These are phyloP conservation scores for Campoletis raptor DNA, from an alignment of 2,888 invertebrate species.

Conservation along the genomic window DNA sequence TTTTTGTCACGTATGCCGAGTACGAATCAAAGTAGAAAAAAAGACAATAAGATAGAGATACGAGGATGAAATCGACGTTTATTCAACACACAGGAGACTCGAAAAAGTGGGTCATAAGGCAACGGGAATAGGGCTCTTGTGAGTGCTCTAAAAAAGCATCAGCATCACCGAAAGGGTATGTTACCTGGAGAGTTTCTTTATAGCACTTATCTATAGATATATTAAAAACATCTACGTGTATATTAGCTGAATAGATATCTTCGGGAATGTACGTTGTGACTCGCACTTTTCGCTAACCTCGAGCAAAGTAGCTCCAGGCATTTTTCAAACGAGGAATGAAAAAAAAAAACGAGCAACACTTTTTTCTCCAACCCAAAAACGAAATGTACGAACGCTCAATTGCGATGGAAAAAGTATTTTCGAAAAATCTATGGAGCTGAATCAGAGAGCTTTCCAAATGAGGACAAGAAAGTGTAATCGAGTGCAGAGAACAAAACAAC, in stretches of 20 bases:
- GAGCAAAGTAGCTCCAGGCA: not conserved
- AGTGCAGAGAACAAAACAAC: not conserved
- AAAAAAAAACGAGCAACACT: slow-evolving; percentile 23
- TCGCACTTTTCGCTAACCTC: not conserved
- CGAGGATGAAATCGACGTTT: slow-evolving; percentile 41
- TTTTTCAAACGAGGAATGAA: not conserved
- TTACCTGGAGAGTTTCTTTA: slow-evolving; percentile 33
- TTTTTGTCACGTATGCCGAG: not conserved
- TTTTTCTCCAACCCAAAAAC: slow-evolving; percentile 13
- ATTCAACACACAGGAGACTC: slow-evolving; percentile 24
- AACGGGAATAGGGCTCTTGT: slow-evolving; percentile 31
- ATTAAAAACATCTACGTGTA: not conserved
- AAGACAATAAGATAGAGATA: slow-evolving; percentile 35
- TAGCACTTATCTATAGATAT: not conserved
- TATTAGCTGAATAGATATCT: slow-evolving; percentile 7
- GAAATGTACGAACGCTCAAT: not conserved
- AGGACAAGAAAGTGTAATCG: not conserved
- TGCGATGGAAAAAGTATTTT: not conserved
- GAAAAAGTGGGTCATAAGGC: slow-evolving; percentile 65
- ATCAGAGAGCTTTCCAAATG: not conserved
- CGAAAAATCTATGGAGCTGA: not conserved
- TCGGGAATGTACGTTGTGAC: slow-evolving; percentile 20
- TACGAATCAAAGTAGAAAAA: slow-evolving; percentile 24
- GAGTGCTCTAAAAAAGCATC: slow-evolving; percentile 57
- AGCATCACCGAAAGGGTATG: slow-evolving; percentile 27